A percentile compares a stretch with the other conserved stretches of the same genome.
These are phyloP conservation scores for Noctuana brunneofusca DNA, from an alignment of 2,888 invertebrate genomes.

Conservation along the genomic window DNA sequence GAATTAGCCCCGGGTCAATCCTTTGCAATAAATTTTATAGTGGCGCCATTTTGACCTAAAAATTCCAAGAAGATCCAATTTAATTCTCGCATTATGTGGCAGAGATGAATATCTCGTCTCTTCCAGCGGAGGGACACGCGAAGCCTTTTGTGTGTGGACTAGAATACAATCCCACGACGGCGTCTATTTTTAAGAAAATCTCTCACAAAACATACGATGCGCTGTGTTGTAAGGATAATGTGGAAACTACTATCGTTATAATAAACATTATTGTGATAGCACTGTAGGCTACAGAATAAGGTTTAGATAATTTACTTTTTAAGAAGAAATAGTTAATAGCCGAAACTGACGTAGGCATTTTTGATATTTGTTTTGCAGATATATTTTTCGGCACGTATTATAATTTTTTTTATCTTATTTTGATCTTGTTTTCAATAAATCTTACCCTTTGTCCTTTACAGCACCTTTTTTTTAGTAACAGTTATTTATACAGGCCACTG, in stretches of 20 bases:
- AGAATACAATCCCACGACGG: not conserved
- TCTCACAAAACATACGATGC: not conserved
- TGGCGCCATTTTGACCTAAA: conserved; percentile 41
- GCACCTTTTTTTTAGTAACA: too few relatives aligned
- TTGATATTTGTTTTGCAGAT: too few relatives aligned
- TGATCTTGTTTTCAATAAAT: too few relatives aligned
- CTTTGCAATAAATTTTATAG: conserved; percentile 73
- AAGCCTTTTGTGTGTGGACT: conserved; percentile 21
- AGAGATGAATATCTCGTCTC: conserved; percentile 42
- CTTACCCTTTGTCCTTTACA: too few relatives aligned
- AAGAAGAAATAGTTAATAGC: too few relatives aligned
- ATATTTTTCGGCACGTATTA: too few relatives aligned
- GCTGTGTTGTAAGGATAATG: not conserved
- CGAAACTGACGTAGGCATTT: too few relatives aligned
- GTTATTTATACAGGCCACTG: too few relatives aligned
- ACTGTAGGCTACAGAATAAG: too few relatives aligned
- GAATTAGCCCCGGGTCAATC: conserved; percentile 49
- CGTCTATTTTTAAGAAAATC: conserved; percentile 20
- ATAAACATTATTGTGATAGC: not conserved
- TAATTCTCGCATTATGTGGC: conserved; percentile 69
- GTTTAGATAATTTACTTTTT: too few relatives aligned
- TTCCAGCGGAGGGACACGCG: conserved; percentile 36
- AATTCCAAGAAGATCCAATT: conserved; percentile 76
- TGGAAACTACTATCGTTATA: not conserved
- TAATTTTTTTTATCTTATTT: too few relatives aligned